Conservation (phyloP, 2,888 invertebrate species). For the Caenorhabditis parvicauda region DNA sequence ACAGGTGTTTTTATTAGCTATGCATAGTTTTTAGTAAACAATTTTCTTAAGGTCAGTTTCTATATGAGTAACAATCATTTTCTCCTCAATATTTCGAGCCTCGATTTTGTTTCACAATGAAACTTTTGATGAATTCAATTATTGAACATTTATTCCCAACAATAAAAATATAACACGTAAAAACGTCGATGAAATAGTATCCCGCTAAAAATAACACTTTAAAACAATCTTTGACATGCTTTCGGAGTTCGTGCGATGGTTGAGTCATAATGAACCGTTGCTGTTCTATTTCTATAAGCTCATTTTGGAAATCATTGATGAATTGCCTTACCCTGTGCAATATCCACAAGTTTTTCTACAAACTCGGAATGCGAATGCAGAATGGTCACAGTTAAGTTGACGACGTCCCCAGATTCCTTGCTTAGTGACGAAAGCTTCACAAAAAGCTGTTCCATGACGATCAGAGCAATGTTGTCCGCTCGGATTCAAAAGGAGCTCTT, state of each 20-base stretch:
- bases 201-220: too few relatives aligned
- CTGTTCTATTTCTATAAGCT: constrained; percentile 22
- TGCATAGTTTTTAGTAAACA: too few relatives aligned
- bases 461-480: constrained; percentile 42
- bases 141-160: too few relatives aligned
- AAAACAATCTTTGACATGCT: constrained; percentile 42
- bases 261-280: constrained; percentile 44
- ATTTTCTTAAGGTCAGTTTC: too few relatives aligned
- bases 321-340: constrained; percentile 26
- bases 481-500: constrained; percentile 36
- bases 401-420: constrained; percentile 37
- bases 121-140: too few relatives aligned
- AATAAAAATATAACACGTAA: too few relatives aligned
- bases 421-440: constrained; percentile 39
- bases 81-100: too few relatives aligned
- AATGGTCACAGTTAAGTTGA: constrained; percentile 42
- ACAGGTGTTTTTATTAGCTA: too few relatives aligned
- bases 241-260: constrained; percentile 41
- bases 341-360: constrained; percentile 53
- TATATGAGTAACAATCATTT: too few relatives aligned
- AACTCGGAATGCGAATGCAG: constrained; percentile 51
- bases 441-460: constrained; percentile 42
- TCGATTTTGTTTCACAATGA: too few relatives aligned
- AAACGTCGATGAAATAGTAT: too few relatives aligned
- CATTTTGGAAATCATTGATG: not conserved